These are phyloP conservation scores for Sylvia borin DNA, from an alignment of 2,797 vertebrate genomes.

Conservation along the genomic window DNA sequence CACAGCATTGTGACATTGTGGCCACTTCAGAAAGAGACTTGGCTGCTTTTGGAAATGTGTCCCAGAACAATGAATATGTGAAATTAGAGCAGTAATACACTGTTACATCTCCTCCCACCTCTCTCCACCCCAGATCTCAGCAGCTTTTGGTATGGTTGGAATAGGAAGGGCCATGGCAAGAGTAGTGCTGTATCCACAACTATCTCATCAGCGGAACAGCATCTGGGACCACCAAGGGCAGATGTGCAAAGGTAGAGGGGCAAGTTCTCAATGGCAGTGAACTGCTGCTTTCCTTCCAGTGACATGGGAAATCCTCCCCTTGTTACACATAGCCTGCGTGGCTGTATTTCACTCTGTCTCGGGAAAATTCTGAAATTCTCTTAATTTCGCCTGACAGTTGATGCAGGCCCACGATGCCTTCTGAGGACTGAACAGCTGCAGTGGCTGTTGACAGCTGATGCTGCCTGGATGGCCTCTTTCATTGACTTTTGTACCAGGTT, in stretches of 20 bases:
- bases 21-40: neutral
- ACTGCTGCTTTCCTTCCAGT: neutral
- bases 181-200: accelerated
- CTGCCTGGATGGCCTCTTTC: constrained; percentile 13
- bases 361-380: neutral
- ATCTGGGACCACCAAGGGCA: neutral
- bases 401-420: constrained; percentile 11
- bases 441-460: constrained; percentile 69
- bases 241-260: neutral
- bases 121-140: neutral
- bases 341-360: neutral
- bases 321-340: neutral
- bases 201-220: neutral
- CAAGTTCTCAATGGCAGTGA: neutral
- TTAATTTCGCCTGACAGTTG: constrained; percentile 34
- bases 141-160: accelerated
- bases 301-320: neutral
- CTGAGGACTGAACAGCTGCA: constrained; percentile 66
- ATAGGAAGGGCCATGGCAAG: neutral
- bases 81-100: neutral
- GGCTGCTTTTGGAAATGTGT: neutral
- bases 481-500: neutral
- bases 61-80: neutral
- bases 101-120: neutral
- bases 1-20: neutral